These are phyloP conservation scores for Dermatemys mawii DNA, from an alignment of 2,113 vertebrate species.

Conservation along the genomic window DNA sequence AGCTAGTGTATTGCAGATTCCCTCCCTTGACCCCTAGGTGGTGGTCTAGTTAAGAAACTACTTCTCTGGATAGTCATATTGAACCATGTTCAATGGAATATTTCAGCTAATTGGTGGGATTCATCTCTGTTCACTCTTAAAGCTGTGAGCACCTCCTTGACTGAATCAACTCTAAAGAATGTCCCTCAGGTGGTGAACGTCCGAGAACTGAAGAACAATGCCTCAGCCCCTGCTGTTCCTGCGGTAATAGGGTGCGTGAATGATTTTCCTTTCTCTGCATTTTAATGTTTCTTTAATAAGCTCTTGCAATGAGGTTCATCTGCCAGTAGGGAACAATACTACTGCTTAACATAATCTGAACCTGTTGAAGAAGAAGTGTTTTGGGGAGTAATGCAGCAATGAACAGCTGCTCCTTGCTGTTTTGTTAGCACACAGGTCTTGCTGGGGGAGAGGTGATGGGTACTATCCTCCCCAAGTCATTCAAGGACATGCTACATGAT, in stretches of 20 bases:
- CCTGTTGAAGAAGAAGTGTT: background rate
- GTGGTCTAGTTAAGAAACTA: background rate
- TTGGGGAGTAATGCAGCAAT: background rate
- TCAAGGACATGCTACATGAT: conserved; percentile 26
- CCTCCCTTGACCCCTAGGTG: too few species aligned
- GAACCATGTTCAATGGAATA: background rate
- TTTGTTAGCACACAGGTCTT: background rate
- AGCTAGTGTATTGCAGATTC: background rate
- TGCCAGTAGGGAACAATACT: conserved; percentile 49
- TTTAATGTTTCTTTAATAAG: rapidly evolving
- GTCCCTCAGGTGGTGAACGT: conserved; percentile 94
- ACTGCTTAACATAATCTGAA: background rate
- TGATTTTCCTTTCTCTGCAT: background rate
- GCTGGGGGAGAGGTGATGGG: background rate
- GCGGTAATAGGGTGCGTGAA: conserved; percentile 81
- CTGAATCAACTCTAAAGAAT: conserved; percentile 90
- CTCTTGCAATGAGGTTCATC: background rate
- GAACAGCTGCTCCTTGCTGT: background rate
- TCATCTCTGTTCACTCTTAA: background rate
- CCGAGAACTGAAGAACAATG: conserved; percentile 86
- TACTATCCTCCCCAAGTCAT: background rate
- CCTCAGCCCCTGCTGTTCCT: conserved; percentile 67
- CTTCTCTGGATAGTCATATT: background rate
- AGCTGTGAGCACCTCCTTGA: conserved; percentile 82
- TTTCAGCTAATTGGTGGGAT: background rate